phyloP scores from a whole-genome alignment of 2,113 vertebrate genomes.

The Tychaedon coryphoeus region DNA sequence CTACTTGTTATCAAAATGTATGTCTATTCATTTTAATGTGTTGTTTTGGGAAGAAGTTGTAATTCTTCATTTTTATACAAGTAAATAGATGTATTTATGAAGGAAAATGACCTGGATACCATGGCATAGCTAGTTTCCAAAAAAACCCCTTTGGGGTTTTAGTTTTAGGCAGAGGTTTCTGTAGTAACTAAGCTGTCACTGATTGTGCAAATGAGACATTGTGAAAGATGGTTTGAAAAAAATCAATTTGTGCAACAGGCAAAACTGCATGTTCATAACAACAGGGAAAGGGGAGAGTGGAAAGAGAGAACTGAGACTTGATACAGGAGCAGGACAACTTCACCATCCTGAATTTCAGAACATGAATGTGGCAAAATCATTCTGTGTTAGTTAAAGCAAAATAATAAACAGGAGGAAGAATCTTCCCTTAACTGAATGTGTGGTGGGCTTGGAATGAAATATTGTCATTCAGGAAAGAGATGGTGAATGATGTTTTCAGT shows the following conservation, averaged over 20 bases:
- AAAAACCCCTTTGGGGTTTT: background rate
- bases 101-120: background rate
- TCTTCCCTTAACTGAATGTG: background rate
- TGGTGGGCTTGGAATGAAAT: background rate
- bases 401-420: background rate
- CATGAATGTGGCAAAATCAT: background rate
- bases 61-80: background rate
- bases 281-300: background rate
- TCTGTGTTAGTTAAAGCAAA: background rate
- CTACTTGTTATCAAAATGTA: background rate
- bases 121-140: background rate
- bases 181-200: background rate
- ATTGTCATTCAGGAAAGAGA: background rate
- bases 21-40: background rate
- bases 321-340: background rate
- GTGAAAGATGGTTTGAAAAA: background rate
- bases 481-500: background rate
- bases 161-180: background rate
- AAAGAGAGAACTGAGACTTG: background rate
- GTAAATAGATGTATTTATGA: background rate
- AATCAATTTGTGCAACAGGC: background rate
- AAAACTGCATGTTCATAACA: background rate
- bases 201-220: fast-evolving
- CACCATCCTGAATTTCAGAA: background rate
- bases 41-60: background rate